These are phyloP conservation scores for Carettochelys insculpta DNA, from an alignment of 2,113 vertebrate genomes.

Conservation along the genomic window DNA sequence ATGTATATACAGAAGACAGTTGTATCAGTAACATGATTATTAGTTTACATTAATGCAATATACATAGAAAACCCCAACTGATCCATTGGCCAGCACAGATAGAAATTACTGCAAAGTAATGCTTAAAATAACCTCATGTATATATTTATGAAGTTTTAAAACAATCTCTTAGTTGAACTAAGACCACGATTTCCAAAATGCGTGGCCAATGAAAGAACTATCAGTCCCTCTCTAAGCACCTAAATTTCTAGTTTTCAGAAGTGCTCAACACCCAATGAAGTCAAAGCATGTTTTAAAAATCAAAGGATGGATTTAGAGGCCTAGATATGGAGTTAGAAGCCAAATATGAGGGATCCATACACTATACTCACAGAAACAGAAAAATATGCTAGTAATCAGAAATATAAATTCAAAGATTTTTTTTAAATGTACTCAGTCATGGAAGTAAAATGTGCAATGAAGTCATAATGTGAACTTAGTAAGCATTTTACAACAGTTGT, in stretches of 20 bases:
- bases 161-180: accelerated
- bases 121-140: background rate
- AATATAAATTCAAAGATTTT: background rate
- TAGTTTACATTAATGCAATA: background rate
- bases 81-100: background rate
- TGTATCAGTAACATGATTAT: background rate
- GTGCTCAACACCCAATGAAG: background rate
- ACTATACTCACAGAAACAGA: background rate
- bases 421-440: background rate
- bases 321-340: background rate
- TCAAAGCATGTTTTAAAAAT: background rate
- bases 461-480: background rate
- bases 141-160: background rate
- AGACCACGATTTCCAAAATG: background rate
- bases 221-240: background rate
- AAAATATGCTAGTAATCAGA: background rate
- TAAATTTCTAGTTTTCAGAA: background rate
- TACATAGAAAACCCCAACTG: background rate
- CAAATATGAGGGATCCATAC: background rate
- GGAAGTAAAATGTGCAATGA: background rate
- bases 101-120: background rate
- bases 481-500: background rate
- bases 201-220: background rate
- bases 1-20: background rate
- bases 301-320: background rate